A percentile compares a stretch with the other conserved stretches of the same genome.
Conservation (phyloP, 2,113 vertebrate species). For the Mohoua ochrocephala region DNA sequence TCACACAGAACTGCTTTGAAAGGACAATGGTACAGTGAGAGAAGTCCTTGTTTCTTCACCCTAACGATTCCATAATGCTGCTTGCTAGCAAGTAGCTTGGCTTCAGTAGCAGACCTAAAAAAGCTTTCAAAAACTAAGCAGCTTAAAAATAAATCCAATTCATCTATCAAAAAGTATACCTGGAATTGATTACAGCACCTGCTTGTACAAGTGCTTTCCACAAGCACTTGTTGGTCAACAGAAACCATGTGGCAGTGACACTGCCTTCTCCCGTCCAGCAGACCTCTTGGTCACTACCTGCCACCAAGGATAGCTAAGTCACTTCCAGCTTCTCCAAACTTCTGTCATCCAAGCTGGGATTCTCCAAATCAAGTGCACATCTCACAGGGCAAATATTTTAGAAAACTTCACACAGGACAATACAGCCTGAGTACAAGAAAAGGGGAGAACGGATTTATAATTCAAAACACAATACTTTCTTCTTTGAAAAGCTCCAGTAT, state of each 20-base stretch:
- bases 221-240: not conserved
- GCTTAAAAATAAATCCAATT: not conserved
- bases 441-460: not conserved
- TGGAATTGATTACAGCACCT: not conserved
- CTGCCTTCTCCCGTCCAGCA: not conserved
- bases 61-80: not conserved
- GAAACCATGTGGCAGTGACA: not conserved
- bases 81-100: not conserved
- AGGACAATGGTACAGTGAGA: not conserved
- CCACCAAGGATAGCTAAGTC: accelerated
- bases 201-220: not conserved
- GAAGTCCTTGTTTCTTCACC: not conserved
- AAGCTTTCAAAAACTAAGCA: not conserved
- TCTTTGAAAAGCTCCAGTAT: not conserved
- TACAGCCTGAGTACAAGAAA: not conserved
- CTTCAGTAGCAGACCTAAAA: not conserved
- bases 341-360: not conserved
- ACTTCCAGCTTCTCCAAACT: not conserved
- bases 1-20: not conserved
- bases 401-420: not conserved
- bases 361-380: not conserved
- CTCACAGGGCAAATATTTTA: not conserved
- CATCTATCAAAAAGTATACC: not conserved
- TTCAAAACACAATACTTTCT: not conserved
- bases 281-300: accelerated